Percentiles rank a stretch among this genome's conserved stretches.
Evolutionary conservation across 1,140 invertebrate genomes (phyloP).

Genomic region (Sitophilus oryzae): DNA sequence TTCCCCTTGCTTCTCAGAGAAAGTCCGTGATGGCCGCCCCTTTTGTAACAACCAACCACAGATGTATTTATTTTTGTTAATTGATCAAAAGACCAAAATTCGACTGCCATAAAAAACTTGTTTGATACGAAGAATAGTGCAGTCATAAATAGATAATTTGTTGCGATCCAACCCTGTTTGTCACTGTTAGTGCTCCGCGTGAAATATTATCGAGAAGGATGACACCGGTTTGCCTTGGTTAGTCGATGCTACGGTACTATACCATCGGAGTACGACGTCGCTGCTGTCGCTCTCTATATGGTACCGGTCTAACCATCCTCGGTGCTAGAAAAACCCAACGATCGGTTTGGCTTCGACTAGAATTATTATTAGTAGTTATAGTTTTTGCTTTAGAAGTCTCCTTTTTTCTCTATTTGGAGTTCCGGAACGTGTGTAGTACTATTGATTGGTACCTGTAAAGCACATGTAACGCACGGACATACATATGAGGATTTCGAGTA

Average conservation of each 20-base stretch:
- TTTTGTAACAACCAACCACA: no score
- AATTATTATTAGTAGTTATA: not conserved
- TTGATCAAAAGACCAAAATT: no score
- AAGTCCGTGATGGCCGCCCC: no score
- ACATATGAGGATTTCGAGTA: no score
- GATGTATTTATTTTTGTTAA: no score
- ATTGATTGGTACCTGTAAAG: not conserved
- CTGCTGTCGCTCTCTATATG: constrained; percentile 15
- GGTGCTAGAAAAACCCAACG: not conserved
- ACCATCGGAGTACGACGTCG: not conserved
- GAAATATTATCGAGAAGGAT: constrained; percentile 25
- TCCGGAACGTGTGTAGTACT: not conserved
- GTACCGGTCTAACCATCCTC: constrained; percentile 12
- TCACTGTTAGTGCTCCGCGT: constrained; percentile 3
- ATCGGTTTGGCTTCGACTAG: not conserved
- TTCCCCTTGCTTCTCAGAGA: no score
- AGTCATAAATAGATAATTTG: no score
- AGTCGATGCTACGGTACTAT: not conserved
- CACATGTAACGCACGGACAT: no score
- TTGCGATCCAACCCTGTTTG: no score
- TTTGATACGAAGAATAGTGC: no score
- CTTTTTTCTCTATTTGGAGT: not conserved
- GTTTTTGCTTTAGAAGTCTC: not conserved
- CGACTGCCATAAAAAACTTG: no score
- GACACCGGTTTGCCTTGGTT: constrained; percentile 25